These are phyloP conservation scores for Noctua janthina DNA, from an alignment of 2,888 invertebrate genomes.

Conservation along the genomic window DNA sequence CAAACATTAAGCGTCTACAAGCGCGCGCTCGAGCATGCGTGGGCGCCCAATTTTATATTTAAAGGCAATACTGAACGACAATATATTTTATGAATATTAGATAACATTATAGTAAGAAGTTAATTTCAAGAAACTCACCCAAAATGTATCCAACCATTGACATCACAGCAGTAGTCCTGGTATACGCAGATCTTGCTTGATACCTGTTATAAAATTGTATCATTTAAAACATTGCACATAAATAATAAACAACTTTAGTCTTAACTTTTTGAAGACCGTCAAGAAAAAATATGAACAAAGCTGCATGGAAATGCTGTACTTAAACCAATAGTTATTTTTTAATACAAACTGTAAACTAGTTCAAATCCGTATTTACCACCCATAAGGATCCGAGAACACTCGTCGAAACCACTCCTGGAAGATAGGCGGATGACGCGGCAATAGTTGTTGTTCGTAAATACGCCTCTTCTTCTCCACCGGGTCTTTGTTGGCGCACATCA, in stretches of 20 bases:
- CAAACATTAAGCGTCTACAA: too few species aligned
- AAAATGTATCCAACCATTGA: conserved; percentile 98
- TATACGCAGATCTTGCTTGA: conserved; percentile 96
- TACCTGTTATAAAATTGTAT: conserved; percentile 92
- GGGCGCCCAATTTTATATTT: neutral
- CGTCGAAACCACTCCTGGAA: conserved; percentile 98
- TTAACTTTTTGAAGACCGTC: neutral
- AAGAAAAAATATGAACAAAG: neutral
- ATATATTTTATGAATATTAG: neutral
- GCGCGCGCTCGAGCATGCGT: neutral
- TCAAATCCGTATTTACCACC: conserved; percentile 90
- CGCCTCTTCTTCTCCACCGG: conserved; percentile 92
- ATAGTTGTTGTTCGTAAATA: conserved; percentile 91
- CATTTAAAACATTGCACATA: neutral
- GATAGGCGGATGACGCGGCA: conserved; percentile 95
- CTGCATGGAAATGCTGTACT: neutral
- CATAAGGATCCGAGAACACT: conserved; percentile 96
- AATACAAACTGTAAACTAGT: neutral
- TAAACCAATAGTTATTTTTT: neutral
- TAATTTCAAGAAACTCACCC: conserved; percentile 77
- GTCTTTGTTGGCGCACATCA: conserved; percentile 91
- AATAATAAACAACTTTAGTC: neutral
- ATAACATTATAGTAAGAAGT: neutral
- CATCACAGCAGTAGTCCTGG: conserved; percentile 98
- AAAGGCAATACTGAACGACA: neutral